Conservation (phyloP, 2,113 vertebrate genomes). For the Falcunculus frontatus region DNA sequence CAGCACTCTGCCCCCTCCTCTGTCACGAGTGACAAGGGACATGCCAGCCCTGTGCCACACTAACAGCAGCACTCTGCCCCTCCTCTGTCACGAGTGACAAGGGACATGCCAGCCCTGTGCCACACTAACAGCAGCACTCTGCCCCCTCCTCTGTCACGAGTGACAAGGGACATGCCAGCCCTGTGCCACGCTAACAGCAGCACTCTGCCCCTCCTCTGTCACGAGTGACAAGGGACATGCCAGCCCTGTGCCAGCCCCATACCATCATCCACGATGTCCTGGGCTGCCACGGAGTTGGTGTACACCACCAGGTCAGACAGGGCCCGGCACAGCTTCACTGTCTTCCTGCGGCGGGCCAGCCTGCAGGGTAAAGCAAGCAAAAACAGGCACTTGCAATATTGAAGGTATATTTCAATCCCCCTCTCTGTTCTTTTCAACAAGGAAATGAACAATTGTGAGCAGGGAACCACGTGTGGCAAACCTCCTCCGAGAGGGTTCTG, state of each 20-base stretch:
- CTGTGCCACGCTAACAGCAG: neutral
- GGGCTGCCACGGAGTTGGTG: conserved; percentile 92
- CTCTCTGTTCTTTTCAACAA: neutral
- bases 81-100: too few relatives aligned
- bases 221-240: accelerated
- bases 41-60: too few relatives aligned
- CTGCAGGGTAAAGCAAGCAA: conserved; percentile 44
- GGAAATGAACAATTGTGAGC: neutral
- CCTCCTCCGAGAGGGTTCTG: neutral
- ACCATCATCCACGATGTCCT: conserved; percentile 94
- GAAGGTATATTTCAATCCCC: neutral
- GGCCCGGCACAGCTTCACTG: conserved; percentile 93
- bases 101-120: neutral
- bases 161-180: neutral
- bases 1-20: too few relatives aligned
- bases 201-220: neutral
- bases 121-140: neutral
- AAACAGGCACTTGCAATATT: accelerated
- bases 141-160: neutral
- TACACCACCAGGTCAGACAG: conserved; percentile 93
- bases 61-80: too few relatives aligned
- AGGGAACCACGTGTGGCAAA: neutral
- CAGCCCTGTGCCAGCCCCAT: neutral
- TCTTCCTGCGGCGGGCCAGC: conserved; percentile 85
- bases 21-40: too few relatives aligned